Evolutionary conservation across 2,113 vertebrate species (phyloP), one percentile per base, ranked within the genome.

Genomic region (Apistogramma diplotaenia): DNA sequence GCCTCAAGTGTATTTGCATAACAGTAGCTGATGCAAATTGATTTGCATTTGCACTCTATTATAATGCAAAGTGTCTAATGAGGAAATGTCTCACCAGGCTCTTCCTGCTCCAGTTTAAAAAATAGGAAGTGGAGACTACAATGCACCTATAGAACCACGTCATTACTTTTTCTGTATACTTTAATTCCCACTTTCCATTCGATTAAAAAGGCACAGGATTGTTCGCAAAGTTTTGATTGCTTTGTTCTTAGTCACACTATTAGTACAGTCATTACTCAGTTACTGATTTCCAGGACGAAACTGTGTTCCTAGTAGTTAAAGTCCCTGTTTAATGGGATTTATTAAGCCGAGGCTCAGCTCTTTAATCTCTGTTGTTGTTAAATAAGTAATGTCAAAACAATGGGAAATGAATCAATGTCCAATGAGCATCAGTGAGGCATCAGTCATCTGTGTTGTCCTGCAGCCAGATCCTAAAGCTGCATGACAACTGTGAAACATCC

Each of bases 401-500:
- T 49, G 82, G 53, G 76, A 84, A 82, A 73, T 58, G 60, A 84
- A n/a, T 78, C 76, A 74, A 29, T 40, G 15, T 65, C 29, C 76
- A 85, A 87, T 60, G n/a, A 57, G 54, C 57, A 77, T 83, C 79
- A 81, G 70, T 43, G 19, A 55, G 79, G 33, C 56, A 57, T 86
- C 81, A 74, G 60, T 85, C 78, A 80, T 76, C 59, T 70, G 56
- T 70, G 67, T 82, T 84, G 76, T 77, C 74, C 72, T 65, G 75
- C 76, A 77, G 82, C 85, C 86, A 86, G 81, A 79, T 77, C 76
- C 85, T 78, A 62, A 86, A 85, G 84, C 78, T n/a, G 53, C 81
- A 84, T 27, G 74, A 86, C 82, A 87, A 84, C 79, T 90, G 86
- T 86, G 79, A 87, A 91, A 90, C 79, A 82, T 54, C 84, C 54